These are phyloP conservation scores for Intellagama lesueurii DNA, from an alignment of 2,797 vertebrate genomes.

Conservation along the genomic window DNA sequence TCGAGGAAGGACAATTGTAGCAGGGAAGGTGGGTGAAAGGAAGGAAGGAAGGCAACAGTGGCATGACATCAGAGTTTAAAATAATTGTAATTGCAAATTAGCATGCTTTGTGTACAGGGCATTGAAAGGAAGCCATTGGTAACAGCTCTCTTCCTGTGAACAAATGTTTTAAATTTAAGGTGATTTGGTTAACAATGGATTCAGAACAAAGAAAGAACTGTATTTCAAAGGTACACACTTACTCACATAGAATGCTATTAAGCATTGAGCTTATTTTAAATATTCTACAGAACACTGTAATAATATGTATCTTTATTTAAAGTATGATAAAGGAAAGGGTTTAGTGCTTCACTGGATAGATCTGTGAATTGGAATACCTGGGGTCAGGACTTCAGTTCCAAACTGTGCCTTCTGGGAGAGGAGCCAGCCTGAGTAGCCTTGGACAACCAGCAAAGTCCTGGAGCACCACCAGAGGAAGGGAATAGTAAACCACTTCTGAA, in stretches of 20 bases:
- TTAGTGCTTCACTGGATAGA: too few relatives aligned
- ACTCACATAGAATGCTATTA: conserved; percentile 39
- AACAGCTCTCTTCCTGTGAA: conserved; percentile 55
- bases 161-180: conserved; percentile 45
- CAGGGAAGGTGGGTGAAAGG: not conserved
- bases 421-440: too few relatives aligned
- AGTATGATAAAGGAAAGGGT: too few relatives aligned
- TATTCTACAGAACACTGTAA: not conserved
- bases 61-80: conserved; percentile 61
- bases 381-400: too few relatives aligned
- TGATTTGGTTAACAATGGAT: conserved; percentile 50
- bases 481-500: too few relatives aligned
- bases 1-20: conserved; percentile 45
- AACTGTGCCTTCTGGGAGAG: too few relatives aligned
- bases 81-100: conserved; percentile 59
- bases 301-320: too few relatives aligned
- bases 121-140: conserved; percentile 57
- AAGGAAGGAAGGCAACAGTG: conserved; percentile 37
- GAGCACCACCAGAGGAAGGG: too few relatives aligned
- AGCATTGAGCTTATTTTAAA: conserved; percentile 30
- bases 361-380: too few relatives aligned
- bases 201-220: conserved; percentile 38
- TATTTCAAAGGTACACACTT: conserved; percentile 44
- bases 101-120: conserved; percentile 39
- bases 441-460: too few relatives aligned